Conservation (phyloP, 2,113 vertebrate species). For the Peromyscus leucopus region DNA sequence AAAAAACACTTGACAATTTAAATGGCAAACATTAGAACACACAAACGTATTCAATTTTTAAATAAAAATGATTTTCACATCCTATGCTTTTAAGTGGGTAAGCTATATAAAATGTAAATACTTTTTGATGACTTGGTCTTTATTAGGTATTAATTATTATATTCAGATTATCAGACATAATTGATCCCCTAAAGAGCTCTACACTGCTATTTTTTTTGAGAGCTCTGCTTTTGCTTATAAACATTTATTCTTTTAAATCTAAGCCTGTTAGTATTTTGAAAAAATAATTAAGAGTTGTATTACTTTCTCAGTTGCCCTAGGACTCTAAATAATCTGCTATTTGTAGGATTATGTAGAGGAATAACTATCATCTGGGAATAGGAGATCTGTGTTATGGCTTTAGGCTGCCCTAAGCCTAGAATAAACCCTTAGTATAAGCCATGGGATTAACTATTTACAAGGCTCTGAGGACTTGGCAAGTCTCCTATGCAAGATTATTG, state of each 20-base stretch:
- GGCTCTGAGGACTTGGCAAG: neutral
- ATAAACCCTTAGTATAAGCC: neutral
- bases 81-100: neutral
- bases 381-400: neutral
- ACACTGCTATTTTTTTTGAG: neutral
- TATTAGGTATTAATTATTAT: neutral
- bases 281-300: constrained; percentile 2
- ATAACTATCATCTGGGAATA: neutral
- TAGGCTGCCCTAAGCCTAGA: neutral
- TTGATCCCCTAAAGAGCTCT: neutral
- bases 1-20: constrained; percentile 30
- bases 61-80: neutral
- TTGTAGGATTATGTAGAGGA: constrained; percentile 6
- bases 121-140: neutral
- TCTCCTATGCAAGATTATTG: neutral
- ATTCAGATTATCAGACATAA: neutral
- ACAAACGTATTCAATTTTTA: neutral
- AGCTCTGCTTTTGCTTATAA: constrained; percentile 26
- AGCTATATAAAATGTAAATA: neutral
- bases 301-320: neutral
- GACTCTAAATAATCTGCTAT: constrained; percentile 40
- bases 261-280: neutral
- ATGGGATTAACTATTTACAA: neutral
- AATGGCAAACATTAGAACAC: constrained; percentile 44
- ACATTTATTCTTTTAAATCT: constrained; percentile 35